Evolutionary conservation across 2,888 invertebrate genomes (phyloP), one percentile per base, ranked within the genome.

Genomic region (Cheilosia soror): DNA sequence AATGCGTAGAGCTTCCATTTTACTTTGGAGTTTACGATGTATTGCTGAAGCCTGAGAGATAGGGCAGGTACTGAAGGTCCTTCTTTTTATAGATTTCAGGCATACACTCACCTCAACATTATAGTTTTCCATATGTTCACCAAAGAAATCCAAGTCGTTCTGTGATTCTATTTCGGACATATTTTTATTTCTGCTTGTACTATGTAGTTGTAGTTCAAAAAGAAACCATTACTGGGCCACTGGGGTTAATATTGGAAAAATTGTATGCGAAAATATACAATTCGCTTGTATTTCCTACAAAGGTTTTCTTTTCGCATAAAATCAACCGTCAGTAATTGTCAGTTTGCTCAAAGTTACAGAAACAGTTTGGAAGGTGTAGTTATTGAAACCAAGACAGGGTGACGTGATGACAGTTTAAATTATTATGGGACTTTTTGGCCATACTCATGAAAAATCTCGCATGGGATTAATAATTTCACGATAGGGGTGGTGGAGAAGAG

Each of bases 1-100:
- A 82, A 97, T 96, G n/a, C 95, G 93, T 44, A 97, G 91, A 2
- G 97, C 97, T 91, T 97, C 97, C 66, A 96, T 94, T 92, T 97
- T 97, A 89, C 96, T 96, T 89, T 96, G 95, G 31, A 97, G 92
- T 91, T 96, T 97, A 85, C 95, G 94, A 89, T 94, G 94, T 20
- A 95, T 90, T 2, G 94, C 95, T 9, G 94, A 94, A 88, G 94
- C 94, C 95, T 95, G 90, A 4, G 69, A 69, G 90, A 91, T 15
- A 63, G 53, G 4, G 5, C 2, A 51, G 5, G 1, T 13, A 5
- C 7, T 66, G 55, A 62, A 79, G 25, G 7, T n/a, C 11, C 5
- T 55, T 49, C 25, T n/a, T 55, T 42, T 7, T 13, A 13, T 13
- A 9, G 20, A 49, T 7, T 15, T 15, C 13, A 42, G 13, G 31